A percentile compares a stretch with the other conserved stretches of the same genome.
phyloP scores from a whole-genome alignment of 2,113 vertebrate genomes.

The Protomyctophum bolini region DNA sequence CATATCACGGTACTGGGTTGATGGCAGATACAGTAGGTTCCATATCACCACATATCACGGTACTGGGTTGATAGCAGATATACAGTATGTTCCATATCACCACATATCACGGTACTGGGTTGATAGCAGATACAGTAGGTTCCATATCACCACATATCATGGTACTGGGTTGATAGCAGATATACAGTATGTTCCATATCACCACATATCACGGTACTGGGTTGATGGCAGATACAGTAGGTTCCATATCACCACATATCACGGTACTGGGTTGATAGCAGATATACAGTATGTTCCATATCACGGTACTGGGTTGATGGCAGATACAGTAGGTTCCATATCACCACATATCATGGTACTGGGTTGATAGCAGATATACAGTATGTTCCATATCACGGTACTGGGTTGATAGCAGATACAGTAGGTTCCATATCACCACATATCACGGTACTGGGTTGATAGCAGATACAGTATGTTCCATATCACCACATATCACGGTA shows the following conservation, averaged over 20 bases:
- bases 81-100: slow-evolving; percentile 80
- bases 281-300: slow-evolving; percentile 86
- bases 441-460: neutral
- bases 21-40: slow-evolving; percentile 88
- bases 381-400: slow-evolving; percentile 75
- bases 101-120: neutral
- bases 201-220: neutral
- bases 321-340: slow-evolving; percentile 86
- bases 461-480: slow-evolving; percentile 88
- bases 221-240: slow-evolving; percentile 84
- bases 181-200: slow-evolving; percentile 84
- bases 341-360: neutral
- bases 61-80: slow-evolving; percentile 48
- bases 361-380: slow-evolving; percentile 70
- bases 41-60: neutral
- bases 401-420: slow-evolving; percentile 77
- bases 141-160: neutral
- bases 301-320: slow-evolving; percentile 24
- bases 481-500: neutral
- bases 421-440: slow-evolving; percentile 77
- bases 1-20: neutral
- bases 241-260: slow-evolving; percentile 56
- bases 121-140: slow-evolving; percentile 87
- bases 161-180: neutral
- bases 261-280: neutral